Base-by-base conservation (phyloP, 2,888 invertebrate species). In the Tetranychus truncatus region DNA sequence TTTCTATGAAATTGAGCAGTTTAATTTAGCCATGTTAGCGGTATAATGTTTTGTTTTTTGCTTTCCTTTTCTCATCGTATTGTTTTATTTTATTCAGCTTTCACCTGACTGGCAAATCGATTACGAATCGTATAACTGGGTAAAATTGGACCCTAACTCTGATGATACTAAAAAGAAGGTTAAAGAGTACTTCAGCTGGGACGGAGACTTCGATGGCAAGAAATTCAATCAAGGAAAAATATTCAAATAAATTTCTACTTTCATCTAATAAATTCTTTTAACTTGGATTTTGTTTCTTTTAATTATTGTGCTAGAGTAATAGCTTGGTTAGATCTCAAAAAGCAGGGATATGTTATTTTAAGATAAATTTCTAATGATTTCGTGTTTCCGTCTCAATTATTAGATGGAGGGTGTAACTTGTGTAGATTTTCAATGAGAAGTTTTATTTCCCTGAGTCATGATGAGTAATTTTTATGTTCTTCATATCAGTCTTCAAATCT, bases 191-290 rank as follows among this genome's bases (percentile, higher is more conserved):
- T 90, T 96, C 84, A 87, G 90, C 71, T 95, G 94, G 94, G 86
- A 87, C 80, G 95, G 95, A 78, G 93, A 96, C 84, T 91, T 90
- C 82, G 83, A 87, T 74, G 96, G 94, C 77, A 91, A 95, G 82
- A 87, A 89, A 82, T 95, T 96, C 87, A 95, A 95, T 86, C 94
- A 97, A 87, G 99, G 97, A 84, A 99, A 99, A 87, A 91, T 97
- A 84, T 99, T 96, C 87, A 99, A 99, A 86, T 99, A 88, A 87
- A n/a, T 55, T 20, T 69, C 69, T 69, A 55, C 55, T 55, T 55
- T 55, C 55, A 55, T 55, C 55, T 55, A 55, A 55, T 55, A 55
- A 55, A 55, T 15, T 8, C 55, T 55, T 55, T 55, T 55, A 55
- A 55, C 55, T 55, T 55, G 55, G 55, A 55, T 55, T 7, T 55